Evolutionary conservation across 2,113 vertebrate genomes (phyloP).

Genomic region (Corythornis vintsioides): DNA sequence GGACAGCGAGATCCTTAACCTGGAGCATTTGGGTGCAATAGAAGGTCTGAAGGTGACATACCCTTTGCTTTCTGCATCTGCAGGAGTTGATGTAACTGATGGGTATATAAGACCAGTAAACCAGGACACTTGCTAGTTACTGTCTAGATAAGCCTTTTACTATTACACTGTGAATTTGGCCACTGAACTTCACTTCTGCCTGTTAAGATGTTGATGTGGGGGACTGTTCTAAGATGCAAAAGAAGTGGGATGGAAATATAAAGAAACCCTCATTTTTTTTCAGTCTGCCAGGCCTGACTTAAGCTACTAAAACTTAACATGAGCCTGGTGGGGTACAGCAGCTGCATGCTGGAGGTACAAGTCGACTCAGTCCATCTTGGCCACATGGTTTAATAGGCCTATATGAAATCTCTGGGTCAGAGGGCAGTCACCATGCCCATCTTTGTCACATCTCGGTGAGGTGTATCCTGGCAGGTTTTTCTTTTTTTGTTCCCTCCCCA

Average conservation of each 20-base stretch:
- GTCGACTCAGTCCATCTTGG: slow-evolving; percentile 52
- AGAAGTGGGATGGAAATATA: neutral
- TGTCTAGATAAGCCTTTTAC: neutral
- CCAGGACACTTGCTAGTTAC: neutral
- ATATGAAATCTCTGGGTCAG: slow-evolving; percentile 74
- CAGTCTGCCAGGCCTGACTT: neutral
- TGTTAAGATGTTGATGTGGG: neutral
- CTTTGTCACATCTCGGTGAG: slow-evolving; percentile 76
- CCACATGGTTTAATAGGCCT: slow-evolving; percentile 73
- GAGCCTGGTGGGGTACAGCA: slow-evolving; percentile 43
- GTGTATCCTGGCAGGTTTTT: slow-evolving; percentile 75
- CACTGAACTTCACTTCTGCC: neutral
- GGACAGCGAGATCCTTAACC: neutral
- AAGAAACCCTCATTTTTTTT: neutral
- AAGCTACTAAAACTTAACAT: slow-evolving; percentile 20
- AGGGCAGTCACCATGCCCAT: slow-evolving; percentile 74
- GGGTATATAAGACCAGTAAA: neutral
- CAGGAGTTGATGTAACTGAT: neutral
- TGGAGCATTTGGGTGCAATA: neutral
- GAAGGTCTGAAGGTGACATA: neutral
- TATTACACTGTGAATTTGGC: neutral
- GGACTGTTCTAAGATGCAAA: neutral
- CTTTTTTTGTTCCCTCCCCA: slow-evolving; percentile 23
- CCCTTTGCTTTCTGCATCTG: neutral
- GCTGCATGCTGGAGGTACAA: slow-evolving; percentile 60